Evolutionary conservation across 2,797 vertebrate species (phyloP).

Genomic region (Aythya fuligula): DNA sequence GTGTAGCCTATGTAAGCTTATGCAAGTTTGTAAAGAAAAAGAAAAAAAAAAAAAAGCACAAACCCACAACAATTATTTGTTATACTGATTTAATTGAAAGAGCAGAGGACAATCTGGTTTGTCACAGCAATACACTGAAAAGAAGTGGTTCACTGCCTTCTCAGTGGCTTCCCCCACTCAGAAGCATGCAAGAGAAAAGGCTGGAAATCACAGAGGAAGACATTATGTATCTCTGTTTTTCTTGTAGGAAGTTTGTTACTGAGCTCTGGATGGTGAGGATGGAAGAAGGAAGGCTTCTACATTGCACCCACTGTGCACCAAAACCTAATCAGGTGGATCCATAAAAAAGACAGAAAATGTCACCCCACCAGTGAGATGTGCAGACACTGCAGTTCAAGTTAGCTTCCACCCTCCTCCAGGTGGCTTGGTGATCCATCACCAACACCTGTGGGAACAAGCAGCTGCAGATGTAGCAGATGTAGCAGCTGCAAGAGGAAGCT

Average conservation of each 20-base stretch:
- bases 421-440: neutral
- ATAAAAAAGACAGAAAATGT: neutral
- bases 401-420: neutral
- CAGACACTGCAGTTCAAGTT: neutral
- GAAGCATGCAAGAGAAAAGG: neutral
- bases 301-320: neutral
- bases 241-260: neutral
- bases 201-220: neutral
- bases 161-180: neutral
- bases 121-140: fast-evolving
- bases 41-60: too few species aligned
- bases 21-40: neutral
- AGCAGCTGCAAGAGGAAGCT: neutral
- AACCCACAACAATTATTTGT: neutral
- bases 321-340: neutral
- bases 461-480: neutral
- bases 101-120: neutral
- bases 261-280: neutral
- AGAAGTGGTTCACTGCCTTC: neutral
- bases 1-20: neutral
- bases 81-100: neutral
- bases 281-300: neutral
- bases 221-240: neutral
- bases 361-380: fast-evolving
- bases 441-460: neutral